A percentile compares a stretch with the other conserved stretches of the same genome.
Evolutionary conservation across 2,888 invertebrate genomes (phyloP).

Genomic region (Lycocerus yunnanus): DNA sequence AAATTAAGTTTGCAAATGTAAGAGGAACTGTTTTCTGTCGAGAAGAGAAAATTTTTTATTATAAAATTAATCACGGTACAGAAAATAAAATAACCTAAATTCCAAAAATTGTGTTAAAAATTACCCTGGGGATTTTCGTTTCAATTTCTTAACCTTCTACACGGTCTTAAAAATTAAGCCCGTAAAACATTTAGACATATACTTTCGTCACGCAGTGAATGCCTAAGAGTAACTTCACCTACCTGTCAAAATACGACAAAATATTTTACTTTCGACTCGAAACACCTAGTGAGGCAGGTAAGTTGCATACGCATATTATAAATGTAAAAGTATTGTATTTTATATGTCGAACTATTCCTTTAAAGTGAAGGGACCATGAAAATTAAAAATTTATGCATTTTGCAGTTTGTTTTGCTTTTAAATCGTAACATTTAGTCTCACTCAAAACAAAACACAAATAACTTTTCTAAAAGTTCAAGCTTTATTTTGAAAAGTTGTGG

Average conservation of each 20-base stretch:
- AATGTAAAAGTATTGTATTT: not conserved
- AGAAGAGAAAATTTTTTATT: no score
- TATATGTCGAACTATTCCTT: not conserved
- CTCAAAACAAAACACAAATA: constrained; percentile 6
- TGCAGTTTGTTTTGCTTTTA: not conserved
- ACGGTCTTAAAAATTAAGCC: constrained; percentile 3
- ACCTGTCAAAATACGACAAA: constrained; percentile 50
- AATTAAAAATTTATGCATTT: constrained; percentile 17
- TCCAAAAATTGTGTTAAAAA: not conserved
- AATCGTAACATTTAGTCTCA: not conserved
- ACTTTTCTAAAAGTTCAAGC: not conserved
- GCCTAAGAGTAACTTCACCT: constrained; percentile 39
- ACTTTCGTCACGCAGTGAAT: constrained; percentile 33
- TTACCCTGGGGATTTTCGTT: not conserved
- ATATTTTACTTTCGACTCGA: constrained; percentile 40
- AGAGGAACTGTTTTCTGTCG: no score
- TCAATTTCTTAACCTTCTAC: not conserved
- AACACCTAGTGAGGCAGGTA: constrained; percentile 22
- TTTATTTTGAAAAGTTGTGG: constrained; percentile 8
- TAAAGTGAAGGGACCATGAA: constrained; percentile 11
- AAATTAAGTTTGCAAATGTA: no score
- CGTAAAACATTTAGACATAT: constrained; percentile 13
- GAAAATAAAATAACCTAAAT: not conserved
- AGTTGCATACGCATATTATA: not conserved
- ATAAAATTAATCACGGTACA: not conserved